phyloP scores from a whole-genome alignment of 2,797 vertebrate genomes.

The Epinephelus awoara region DNA sequence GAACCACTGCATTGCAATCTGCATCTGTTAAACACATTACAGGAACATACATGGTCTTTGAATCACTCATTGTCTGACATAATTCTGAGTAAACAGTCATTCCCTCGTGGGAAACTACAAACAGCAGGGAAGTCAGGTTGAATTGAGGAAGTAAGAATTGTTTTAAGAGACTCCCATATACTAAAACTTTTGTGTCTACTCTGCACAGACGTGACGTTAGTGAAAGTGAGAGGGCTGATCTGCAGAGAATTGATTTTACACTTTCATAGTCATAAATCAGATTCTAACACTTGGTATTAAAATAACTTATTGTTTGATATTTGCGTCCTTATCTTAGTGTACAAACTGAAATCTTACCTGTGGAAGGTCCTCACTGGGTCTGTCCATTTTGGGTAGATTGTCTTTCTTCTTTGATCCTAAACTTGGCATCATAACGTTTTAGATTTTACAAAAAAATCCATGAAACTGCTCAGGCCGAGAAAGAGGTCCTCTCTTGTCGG shows the following conservation, averaged over 20 bases:
- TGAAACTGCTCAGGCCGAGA: background rate
- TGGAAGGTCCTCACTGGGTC: conserved; percentile 59
- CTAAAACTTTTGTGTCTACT: background rate
- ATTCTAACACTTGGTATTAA: conserved; percentile 1
- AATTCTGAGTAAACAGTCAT: conserved; percentile 15
- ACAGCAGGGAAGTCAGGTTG: conserved; percentile 37
- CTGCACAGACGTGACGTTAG: conserved; percentile 11
- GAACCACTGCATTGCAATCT: background rate
- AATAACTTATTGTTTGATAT: background rate
- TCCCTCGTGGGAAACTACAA: conserved; percentile 41
- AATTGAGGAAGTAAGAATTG: conserved; percentile 69
- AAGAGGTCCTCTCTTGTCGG: background rate
- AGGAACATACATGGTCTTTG: conserved; percentile 27
- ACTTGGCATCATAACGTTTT: conserved; percentile 48
- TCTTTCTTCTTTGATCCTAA: conserved; percentile 71
- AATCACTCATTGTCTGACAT: conserved; percentile 13
- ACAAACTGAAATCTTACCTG: conserved; percentile 75
- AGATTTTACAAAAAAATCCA: conserved; percentile 1
- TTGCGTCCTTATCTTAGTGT: background rate
- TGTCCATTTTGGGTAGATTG: conserved; percentile 48
- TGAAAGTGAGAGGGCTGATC: conserved; percentile 32
- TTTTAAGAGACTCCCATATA: background rate
- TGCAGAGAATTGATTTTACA: conserved; percentile 12
- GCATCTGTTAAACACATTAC: background rate
- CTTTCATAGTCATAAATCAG: background rate